Evolutionary conservation across 23 tunicate species (phyloP).

Genomic region (Clavelina lepadiformis): DNA sequence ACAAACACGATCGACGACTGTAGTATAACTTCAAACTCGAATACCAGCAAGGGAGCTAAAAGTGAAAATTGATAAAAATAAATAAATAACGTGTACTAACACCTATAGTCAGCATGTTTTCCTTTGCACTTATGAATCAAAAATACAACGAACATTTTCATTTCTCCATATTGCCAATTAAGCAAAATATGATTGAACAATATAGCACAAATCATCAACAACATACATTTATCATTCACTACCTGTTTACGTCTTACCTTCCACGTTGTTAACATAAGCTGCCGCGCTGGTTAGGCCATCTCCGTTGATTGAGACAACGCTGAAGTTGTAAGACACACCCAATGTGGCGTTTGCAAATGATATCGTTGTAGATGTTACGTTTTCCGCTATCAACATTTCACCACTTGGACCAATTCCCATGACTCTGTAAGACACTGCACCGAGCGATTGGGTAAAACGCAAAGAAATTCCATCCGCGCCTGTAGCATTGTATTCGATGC

Average conservation of each 20-base stretch:
- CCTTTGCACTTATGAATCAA: no score
- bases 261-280: not conserved
- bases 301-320: conserved; percentile 2
- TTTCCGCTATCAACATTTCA: not conserved
- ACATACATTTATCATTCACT: no score
- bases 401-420: not conserved
- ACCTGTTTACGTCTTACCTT: conserved; percentile 13
- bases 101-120: no score
- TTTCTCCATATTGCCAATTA: no score
- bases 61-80: no score
- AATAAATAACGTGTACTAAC: no score
- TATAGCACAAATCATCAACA: no score
- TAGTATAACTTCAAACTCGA: no score
- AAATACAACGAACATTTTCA: no score
- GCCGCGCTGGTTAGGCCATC: conserved; percentile 4
- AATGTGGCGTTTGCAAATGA: conserved; percentile 1
- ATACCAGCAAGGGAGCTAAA: no score
- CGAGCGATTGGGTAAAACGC: not conserved
- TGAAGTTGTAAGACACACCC: conserved; percentile 1
- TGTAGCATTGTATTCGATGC: not conserved
- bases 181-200: no score
- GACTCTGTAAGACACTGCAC: not conserved
- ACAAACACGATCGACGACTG: no score
- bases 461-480: not conserved
- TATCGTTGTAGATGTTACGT: not conserved